Evolutionary conservation across 2,113 vertebrate genomes (phyloP).

Genomic region (Indri indri): DNA sequence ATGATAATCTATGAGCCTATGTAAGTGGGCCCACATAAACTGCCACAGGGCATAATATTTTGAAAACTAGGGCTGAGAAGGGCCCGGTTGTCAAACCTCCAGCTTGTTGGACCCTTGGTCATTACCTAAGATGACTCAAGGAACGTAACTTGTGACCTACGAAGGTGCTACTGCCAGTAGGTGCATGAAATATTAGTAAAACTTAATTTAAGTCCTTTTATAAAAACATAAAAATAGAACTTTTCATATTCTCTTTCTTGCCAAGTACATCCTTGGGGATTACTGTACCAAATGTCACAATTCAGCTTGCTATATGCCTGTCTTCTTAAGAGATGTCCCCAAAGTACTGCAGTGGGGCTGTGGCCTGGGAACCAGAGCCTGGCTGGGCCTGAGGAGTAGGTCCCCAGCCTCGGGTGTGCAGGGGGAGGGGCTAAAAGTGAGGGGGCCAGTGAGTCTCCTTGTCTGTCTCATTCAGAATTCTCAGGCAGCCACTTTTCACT

Average conservation of each 20-base stretch:
- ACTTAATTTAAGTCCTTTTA: background rate
- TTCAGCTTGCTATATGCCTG: background rate
- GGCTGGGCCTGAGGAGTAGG: background rate
- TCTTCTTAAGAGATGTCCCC: background rate
- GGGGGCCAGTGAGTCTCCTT: background rate
- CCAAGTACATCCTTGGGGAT: background rate
- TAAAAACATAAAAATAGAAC: background rate
- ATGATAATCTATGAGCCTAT: background rate
- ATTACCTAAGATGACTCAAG: background rate
- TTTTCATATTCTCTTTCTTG: background rate
- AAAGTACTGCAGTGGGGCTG: too few relatives aligned
- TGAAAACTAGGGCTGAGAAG: background rate
- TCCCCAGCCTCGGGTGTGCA: too few relatives aligned
- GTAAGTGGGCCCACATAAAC: background rate
- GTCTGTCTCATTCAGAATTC: background rate
- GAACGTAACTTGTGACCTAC: background rate
- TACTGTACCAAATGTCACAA: background rate
- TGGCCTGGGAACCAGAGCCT: background rate
- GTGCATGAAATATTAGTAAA: background rate
- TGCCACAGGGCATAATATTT: background rate
- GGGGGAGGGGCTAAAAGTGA: background rate
- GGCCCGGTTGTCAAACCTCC: background rate
- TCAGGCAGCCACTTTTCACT: background rate
- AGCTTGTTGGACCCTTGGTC: fast-evolving
- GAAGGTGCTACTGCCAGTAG: background rate